These are phyloP conservation scores for Theocolax elegans DNA, from an alignment of 1,140 invertebrate species.

Conservation along the genomic window DNA sequence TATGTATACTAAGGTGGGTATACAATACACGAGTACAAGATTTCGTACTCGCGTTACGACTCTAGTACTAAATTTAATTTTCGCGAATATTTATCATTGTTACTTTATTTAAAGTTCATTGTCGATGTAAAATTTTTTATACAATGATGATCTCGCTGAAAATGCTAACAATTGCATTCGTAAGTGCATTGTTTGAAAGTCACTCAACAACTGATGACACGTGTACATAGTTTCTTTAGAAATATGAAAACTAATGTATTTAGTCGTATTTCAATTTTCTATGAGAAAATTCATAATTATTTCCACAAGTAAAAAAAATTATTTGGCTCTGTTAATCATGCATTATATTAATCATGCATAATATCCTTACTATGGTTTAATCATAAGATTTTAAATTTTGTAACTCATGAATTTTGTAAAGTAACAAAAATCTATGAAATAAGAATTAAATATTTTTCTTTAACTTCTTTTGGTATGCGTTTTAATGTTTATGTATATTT, in stretches of 20 bases:
- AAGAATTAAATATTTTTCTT: background rate
- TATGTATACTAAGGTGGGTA: constrained; percentile 20
- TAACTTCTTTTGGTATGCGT: background rate
- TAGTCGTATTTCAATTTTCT: constrained; percentile 16
- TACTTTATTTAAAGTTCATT: constrained; percentile 21
- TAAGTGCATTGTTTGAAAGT: constrained; percentile 8
- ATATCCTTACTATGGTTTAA: constrained; percentile 5
- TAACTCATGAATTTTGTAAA: constrained; percentile 22
- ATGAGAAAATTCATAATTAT: constrained; percentile 23
- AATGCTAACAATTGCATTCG: background rate
- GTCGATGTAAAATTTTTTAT: constrained; percentile 12
- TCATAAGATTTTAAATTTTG: constrained; percentile 29
- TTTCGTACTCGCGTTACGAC: constrained; percentile 12
- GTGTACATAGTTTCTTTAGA: constrained; percentile 38
- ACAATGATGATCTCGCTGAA: constrained; percentile 30
- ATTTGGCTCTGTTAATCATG: constrained; percentile 17
- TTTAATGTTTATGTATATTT: background rate
- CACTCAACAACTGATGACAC: constrained; percentile 21
- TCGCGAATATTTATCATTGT: constrained; percentile 27
- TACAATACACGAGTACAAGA: background rate
- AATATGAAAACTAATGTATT: constrained; percentile 27
- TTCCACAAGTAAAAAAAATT: background rate
- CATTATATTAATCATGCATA: constrained; percentile 3
- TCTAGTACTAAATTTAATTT: constrained; percentile 22
- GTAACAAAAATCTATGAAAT: constrained; percentile 17